Evolutionary conservation across 2,797 vertebrate genomes (phyloP), one percentile per base, ranked within the genome.

Genomic region (Onychomys arenicola): DNA sequence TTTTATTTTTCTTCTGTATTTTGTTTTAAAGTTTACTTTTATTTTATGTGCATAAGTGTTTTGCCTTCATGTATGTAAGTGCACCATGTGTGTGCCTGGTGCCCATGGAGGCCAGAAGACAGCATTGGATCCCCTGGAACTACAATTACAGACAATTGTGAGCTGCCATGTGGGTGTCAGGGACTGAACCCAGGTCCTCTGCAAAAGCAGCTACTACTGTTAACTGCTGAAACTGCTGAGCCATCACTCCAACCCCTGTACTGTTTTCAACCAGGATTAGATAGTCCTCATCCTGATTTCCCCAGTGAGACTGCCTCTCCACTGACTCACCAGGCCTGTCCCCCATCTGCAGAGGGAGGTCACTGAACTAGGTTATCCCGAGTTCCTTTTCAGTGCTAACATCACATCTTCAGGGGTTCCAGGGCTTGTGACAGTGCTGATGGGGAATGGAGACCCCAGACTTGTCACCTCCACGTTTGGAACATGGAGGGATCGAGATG

Each of bases 371-470:
- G 71, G 83, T 95, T 81, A 87, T 77, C 23, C 90, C 71, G 5
- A 95, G 92, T 93, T 96, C 92, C 82, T 80, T 96, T 95, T 89
- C 71, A 94, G 93, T n/a, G 87, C 49, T 94, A 69, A 67, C 78
- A 57, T 83, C 52, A 4, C 55, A 88, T 71, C 88, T n/a, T 96
- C 90, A 71, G 67, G 67, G 61, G 59, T 37, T 71, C 59, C 81
- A 46, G n/a, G 82, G 34, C 59, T 78, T 76, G 67, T 67, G 77
- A 59, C 37, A 69, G 10, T 84, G 81, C 27, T 81, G 34, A 59
- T 81, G 85, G 17, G 76, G 34, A 71, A 6, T 65, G 61, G 43
- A 91, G 86, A 92, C 84, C 32, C 88, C 49, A 27, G 76, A 78
- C 89, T 78, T 69, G 13, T 93, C 55, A 83, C 29, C 40, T 82